These are phyloP conservation scores for Mimachlamys varia DNA, from an alignment of 2,888 invertebrate genomes.

Conservation along the genomic window DNA sequence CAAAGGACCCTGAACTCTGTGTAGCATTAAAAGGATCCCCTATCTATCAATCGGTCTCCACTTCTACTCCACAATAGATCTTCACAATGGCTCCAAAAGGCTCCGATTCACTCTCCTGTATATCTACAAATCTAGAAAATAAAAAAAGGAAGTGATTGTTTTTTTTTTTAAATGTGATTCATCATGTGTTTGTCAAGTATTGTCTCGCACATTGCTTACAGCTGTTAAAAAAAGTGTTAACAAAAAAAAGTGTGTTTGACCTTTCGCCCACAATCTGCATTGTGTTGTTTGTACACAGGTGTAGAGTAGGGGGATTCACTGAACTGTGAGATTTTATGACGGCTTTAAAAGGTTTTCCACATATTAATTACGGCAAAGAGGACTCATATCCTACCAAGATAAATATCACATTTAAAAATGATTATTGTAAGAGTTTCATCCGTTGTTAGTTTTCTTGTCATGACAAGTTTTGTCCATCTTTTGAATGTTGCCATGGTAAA, in stretches of 20 bases:
- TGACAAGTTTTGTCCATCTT: background rate
- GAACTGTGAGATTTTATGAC: background rate
- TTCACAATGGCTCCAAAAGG: background rate
- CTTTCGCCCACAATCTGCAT: background rate
- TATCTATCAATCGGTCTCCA: background rate
- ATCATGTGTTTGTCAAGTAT: background rate
- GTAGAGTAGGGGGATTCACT: background rate
- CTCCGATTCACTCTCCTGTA: background rate
- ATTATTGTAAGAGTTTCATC: background rate
- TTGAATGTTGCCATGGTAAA: background rate
- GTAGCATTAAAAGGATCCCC: background rate
- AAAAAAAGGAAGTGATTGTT: background rate
- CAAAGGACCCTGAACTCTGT: constrained; percentile 11
- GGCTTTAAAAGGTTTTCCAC: background rate
- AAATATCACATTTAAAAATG: background rate
- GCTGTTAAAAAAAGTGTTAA: background rate
- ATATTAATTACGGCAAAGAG: background rate
- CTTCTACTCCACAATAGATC: background rate
- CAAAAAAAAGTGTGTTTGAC: background rate
- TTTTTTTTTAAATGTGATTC: background rate
- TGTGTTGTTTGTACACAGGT: background rate
- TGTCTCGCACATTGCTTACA: background rate
- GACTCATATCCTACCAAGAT: background rate
- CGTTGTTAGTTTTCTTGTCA: background rate
- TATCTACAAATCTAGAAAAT: background rate